Base-by-base conservation (phyloP, 2,888 invertebrate species). In the Anagyrus pseudococci region DNA sequence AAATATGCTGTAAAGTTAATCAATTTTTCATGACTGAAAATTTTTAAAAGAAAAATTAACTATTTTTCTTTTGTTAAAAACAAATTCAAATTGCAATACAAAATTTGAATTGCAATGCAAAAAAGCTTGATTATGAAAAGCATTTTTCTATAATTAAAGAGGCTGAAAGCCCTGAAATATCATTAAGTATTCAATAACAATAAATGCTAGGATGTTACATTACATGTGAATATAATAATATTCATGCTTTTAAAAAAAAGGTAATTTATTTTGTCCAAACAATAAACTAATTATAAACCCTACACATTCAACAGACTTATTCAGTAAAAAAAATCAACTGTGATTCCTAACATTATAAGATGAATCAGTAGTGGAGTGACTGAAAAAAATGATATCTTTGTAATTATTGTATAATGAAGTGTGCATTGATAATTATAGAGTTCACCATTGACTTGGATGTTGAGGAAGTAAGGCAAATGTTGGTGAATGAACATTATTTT, bases 391-490 rank as follows among this genome's bases (percentile, higher is more conserved):
- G 19, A 55, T 58, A 58, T 53, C 57, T 49, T 62, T 66, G 63
- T 66, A 66, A 66, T 66, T 66, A 66, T 63, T 66, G 66, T 66
- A 66, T 23, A 66, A 63, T 63, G 57, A 58, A 54, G 43, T 66
- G 62, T 37, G 60, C 53, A 57, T 64, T 33, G 40, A 53, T 55
- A 54, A 61, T 44, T 58, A 41, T 57, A 60, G 33, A 58, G 58
- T 62, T 52, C 55, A 64, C 43, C 55, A 59, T 58, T 54, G 58
- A 46, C 49, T 43, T 65, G 58, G 50, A 55, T 58, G 50, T 60
- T 55, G 58, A 40, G 55, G 23, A 29, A 54, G 33, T 13, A 37
- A 37, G 10, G 10, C 10, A 64, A 57, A 49, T 58, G 58, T 52
- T 58, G 55, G 19, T 48, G 26, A 58, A 55, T 10, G 26, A 49